A percentile compares a stretch with the other conserved stretches of the same genome.
Evolutionary conservation across 1,140 invertebrate species (phyloP).

Genomic region (Drosophila pallidifrons): DNA sequence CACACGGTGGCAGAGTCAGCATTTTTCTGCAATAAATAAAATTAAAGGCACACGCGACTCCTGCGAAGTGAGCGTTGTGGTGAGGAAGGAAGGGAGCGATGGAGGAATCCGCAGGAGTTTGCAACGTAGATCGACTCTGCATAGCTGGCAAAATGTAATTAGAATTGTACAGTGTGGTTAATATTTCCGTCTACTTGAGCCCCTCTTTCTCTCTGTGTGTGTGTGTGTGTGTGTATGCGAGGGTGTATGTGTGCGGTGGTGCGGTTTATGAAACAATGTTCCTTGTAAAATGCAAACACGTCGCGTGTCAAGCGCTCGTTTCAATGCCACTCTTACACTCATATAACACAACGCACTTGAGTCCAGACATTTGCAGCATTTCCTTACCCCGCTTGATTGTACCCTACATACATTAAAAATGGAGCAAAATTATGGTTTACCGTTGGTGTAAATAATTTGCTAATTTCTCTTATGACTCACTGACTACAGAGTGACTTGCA

Average conservation of each 20-base stretch:
- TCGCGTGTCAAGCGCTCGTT: constrained; percentile 82
- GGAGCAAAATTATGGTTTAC: too few relatives aligned
- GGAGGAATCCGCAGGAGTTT: background rate
- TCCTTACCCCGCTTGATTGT: constrained; percentile 57
- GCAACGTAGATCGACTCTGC: constrained; percentile 2
- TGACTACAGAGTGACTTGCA: background rate
- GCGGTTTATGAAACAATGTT: constrained; percentile 66
- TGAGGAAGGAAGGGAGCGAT: background rate
- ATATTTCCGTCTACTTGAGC: constrained; percentile 78
- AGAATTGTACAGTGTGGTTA: constrained; percentile 83
- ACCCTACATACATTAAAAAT: background rate
- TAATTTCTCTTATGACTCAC: too few relatives aligned
- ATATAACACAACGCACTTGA: constrained; percentile 55
- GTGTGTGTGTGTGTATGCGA: constrained; percentile 12
- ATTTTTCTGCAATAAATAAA: constrained; percentile 82
- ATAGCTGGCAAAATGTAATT: constrained; percentile 78
- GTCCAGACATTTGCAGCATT: constrained; percentile 80
- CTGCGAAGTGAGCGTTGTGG: background rate
- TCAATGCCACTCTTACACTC: constrained; percentile 53
- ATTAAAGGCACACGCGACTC: constrained; percentile 67
- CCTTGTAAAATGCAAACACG: constrained; percentile 82
- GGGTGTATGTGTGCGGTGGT: constrained; percentile 18
- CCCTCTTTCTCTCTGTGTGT: background rate
- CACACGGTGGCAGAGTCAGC: constrained; percentile 36
- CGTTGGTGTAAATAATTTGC: too few relatives aligned